phyloP scores from a whole-genome alignment of 1,140 invertebrate species.

The Ylistrum balloti region DNA sequence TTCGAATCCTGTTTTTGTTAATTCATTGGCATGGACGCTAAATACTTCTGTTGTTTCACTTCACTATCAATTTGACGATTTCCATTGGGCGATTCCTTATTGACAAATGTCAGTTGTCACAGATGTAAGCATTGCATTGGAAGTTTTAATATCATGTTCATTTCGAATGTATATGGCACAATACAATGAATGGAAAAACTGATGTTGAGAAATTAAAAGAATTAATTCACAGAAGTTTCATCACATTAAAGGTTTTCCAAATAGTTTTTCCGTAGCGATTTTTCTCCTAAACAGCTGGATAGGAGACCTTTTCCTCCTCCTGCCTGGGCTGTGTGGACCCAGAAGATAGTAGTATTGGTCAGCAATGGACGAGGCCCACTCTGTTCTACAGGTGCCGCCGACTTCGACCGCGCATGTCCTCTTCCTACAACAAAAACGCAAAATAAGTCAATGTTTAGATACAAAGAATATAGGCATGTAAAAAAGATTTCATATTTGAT shows the following conservation, averaged over 20 bases:
- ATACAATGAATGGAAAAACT: neutral
- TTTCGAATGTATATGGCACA: neutral
- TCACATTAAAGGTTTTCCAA: neutral
- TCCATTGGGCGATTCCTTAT: no score
- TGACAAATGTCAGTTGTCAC: neutral
- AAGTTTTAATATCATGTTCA: neutral
- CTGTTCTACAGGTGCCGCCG: conserved; percentile 68
- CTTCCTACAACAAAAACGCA: conserved; percentile 61
- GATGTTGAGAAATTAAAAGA: neutral
- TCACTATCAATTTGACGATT: no score
- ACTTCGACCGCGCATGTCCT: conserved; percentile 66
- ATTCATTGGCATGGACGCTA: no score
- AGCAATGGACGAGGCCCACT: conserved; percentile 67
- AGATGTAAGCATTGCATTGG: neutral
- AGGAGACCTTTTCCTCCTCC: conserved; percentile 51
- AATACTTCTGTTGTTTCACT: no score
- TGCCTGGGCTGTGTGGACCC: conserved; percentile 65
- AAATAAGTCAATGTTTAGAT: no score
- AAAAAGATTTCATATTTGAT: no score
- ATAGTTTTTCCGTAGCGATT: conserved; percentile 5
- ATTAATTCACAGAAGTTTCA: neutral
- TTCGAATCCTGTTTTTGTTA: no score
- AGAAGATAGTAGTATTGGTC: conserved; percentile 69
- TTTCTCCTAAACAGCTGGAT: conserved; percentile 13
- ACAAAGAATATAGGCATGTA: no score